Evolutionary conservation across 1,140 invertebrate species (phyloP), one percentile per base, ranked within the genome.

Genomic region (Drosophila guanche): DNA sequence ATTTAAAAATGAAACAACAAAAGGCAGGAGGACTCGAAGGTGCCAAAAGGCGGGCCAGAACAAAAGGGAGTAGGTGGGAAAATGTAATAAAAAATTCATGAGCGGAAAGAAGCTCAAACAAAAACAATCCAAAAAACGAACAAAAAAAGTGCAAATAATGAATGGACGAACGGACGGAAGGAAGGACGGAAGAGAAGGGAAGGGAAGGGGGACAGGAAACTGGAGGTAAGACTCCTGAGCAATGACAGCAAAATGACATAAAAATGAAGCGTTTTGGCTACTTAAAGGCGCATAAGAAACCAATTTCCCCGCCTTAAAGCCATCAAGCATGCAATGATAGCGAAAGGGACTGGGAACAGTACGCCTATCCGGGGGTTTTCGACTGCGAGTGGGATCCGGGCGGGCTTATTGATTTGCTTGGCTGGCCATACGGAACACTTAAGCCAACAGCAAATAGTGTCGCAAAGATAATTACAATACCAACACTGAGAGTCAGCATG

Each of bases 51-150:
- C 14, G 23, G 22, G 20, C 22, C 22, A 12, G 0, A 33, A 33
- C 29, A 33, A 33, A 33, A 10, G 14, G 27, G 40, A 16, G 52
- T 16, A 40, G 69, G 83, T 73, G 77, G 75, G 59, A 81, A 78
- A 88, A 83, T 73, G 83, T 72, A 88, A 86, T 86, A 86, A 86
- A 86, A 86, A 86, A 86, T 86, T 88, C 83, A 86, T 86, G 83
- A 86, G 83, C 70, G 53, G 59, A 73, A 78, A 71, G 69, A 65
- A 88, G 63, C 68, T 72, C 59, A 74, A 81, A 74, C 77, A 54
- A 67, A 74, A 68, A 68, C 65, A 67, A 68, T 55, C 37, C 46
- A 53, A 67, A 67, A 23, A 29, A 69, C 37, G 29, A 70, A 53
- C 40, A 71, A 59, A 5, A 42, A 33, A 68, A 76, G 76, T 76